Percentiles rank a stretch among this genome's conserved stretches.
Conservation (phyloP, 2,888 invertebrate genomes). For the Platycheirus rosarum region DNA sequence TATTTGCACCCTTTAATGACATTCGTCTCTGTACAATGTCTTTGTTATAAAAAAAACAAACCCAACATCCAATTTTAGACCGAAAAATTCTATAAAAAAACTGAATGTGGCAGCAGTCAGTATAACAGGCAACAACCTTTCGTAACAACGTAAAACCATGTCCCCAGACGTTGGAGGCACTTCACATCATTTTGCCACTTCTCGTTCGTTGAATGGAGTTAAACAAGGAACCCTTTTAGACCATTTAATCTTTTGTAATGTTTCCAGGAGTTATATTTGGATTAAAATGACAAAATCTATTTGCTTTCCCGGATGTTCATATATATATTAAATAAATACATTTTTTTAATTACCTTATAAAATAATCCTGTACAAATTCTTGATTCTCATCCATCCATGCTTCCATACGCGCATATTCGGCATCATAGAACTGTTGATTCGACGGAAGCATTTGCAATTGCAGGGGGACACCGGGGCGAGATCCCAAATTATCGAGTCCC, state of each 20-base stretch:
- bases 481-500: slow-evolving; percentile 85
- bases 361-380: slow-evolving; percentile 97
- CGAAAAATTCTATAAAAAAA: slow-evolving; percentile 1
- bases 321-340: too few relatives aligned
- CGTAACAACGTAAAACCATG: background rate
- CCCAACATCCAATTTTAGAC: slow-evolving; percentile 23
- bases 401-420: slow-evolving; percentile 94
- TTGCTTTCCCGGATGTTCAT: too few relatives aligned
- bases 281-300: too few relatives aligned
- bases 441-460: slow-evolving; percentile 79
- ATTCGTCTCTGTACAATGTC: background rate
- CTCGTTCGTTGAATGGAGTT: slow-evolving; percentile 27
- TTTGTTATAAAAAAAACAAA: slow-evolving; percentile 7
- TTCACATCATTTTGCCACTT: slow-evolving; percentile 22
- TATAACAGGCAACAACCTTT: slow-evolving; percentile 25
- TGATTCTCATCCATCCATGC: slow-evolving; percentile 98
- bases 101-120: slow-evolving; percentile 7
- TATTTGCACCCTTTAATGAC: background rate
- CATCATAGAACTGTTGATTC: slow-evolving; percentile 86
- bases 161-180: background rate
- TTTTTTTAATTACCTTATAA: slow-evolving; percentile 91
- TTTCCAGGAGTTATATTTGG: background rate
- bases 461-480: slow-evolving; percentile 83
- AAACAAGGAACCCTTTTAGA: slow-evolving; percentile 19
- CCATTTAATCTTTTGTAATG: slow-evolving; percentile 7